phyloP scores from a whole-genome alignment of 2,888 invertebrate species.

The Clunio marinus region DNA sequence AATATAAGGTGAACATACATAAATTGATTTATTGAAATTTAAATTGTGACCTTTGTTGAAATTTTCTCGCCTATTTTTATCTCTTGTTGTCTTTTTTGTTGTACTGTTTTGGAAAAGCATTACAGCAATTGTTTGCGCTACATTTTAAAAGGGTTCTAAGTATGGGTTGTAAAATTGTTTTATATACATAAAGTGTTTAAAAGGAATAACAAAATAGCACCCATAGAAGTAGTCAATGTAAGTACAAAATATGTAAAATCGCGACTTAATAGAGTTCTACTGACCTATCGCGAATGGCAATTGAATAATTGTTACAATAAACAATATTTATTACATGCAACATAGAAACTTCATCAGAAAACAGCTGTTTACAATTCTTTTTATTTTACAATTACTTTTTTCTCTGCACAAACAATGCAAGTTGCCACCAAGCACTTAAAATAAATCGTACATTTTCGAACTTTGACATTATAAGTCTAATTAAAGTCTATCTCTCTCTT shows the following conservation, averaged over 20 bases:
- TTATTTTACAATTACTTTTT: constrained; percentile 1
- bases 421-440: neutral
- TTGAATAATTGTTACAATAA: constrained; percentile 24
- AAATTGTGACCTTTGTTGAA: constrained; percentile 9
- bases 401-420: neutral
- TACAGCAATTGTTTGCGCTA: neutral
- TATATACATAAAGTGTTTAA: neutral
- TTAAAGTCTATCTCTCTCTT: constrained; percentile 2
- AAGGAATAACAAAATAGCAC: neutral
- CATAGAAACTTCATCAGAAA: constrained; percentile 1
- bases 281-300: constrained; percentile 23
- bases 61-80: neutral
- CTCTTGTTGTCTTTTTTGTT: neutral
- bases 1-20: too few species aligned
- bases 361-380: constrained; percentile 29
- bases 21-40: constrained; percentile 13
- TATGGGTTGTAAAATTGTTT: neutral
- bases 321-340: constrained; percentile 11
- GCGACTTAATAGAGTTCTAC: constrained; percentile 21
- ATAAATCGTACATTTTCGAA: constrained; percentile 4
- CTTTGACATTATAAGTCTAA: constrained; percentile 33
- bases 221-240: neutral
- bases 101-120: neutral
- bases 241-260: neutral
- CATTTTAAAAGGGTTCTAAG: constrained; percentile 2